Evolutionary conservation across 2,888 invertebrate species (phyloP).

Genomic region (Lasioglossum villosulum): DNA sequence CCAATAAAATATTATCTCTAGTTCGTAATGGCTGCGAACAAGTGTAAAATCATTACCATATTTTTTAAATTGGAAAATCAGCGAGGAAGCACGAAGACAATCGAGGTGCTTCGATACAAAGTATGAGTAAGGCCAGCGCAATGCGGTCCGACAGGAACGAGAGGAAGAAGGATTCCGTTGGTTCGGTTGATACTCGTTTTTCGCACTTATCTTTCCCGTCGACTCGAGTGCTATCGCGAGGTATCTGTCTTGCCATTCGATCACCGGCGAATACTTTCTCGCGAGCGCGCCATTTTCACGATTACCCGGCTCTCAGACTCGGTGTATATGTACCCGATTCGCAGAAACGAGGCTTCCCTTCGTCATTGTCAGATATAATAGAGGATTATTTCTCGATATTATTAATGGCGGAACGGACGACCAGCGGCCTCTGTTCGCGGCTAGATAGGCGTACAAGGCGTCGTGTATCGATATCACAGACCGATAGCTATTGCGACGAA

Average conservation of each 20-base stretch:
- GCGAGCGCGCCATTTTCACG: not conserved
- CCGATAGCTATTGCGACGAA: conserved; percentile 73
- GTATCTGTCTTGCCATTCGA: conserved; percentile 33
- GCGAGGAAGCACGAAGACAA: not conserved
- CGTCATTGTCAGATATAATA: conserved; percentile 5
- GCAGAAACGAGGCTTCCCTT: not conserved
- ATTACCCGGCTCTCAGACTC: not conserved
- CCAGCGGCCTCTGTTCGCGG: conserved; percentile 26
- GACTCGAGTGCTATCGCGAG: conserved; percentile 45
- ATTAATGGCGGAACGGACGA: conserved; percentile 27
- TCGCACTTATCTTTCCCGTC: conserved; percentile 51
- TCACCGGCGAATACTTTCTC: conserved; percentile 8
- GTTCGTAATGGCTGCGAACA: too few relatives aligned
- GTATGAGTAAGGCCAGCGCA: conserved; percentile 51
- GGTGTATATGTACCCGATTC: not conserved
- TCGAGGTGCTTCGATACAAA: conserved; percentile 32
- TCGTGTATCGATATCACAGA: conserved; percentile 76
- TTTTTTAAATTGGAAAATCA: not conserved
- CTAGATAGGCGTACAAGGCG: conserved; percentile 47
- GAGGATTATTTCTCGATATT: conserved; percentile 48
- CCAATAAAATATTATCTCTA: not conserved
- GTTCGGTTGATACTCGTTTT: conserved; percentile 56
- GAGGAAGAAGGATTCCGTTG: conserved; percentile 55
- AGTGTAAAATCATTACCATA: not conserved
- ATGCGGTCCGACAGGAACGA: conserved; percentile 56